Conservation (phyloP, 1,140 invertebrate genomes). For the Hyles euphorbiae region DNA sequence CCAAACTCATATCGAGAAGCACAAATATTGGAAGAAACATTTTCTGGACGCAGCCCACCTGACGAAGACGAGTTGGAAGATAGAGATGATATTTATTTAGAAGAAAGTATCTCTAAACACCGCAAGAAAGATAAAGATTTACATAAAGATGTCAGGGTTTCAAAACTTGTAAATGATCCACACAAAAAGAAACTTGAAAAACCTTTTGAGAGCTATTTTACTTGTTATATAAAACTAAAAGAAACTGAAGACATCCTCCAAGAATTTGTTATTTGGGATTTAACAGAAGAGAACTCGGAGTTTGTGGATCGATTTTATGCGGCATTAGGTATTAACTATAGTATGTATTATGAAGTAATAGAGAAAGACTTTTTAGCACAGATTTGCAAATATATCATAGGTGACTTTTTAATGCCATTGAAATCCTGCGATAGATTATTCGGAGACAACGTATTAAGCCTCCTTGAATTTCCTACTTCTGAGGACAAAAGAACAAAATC, state of each 20-base stretch:
- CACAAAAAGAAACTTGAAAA: slow-evolving; percentile 40
- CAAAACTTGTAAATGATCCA: slow-evolving; percentile 69
- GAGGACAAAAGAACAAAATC: slow-evolving; percentile 58
- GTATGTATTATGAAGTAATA: slow-evolving; percentile 75
- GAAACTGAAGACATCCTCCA: slow-evolving; percentile 61
- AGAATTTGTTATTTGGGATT: slow-evolving; percentile 62
- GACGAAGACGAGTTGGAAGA: slow-evolving; percentile 43
- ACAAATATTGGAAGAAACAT: slow-evolving; percentile 73
- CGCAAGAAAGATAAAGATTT: slow-evolving; percentile 56
- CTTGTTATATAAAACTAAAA: slow-evolving; percentile 73
- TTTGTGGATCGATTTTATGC: slow-evolving; percentile 77
- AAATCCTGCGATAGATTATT: slow-evolving; percentile 70
- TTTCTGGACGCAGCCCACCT: slow-evolving; percentile 58
- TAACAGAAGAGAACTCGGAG: slow-evolving; percentile 63
- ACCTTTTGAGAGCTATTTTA: slow-evolving; percentile 74
- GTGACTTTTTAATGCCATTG: slow-evolving; percentile 65
- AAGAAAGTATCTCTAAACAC: slow-evolving; percentile 65
- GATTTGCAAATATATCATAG: slow-evolving; percentile 76
- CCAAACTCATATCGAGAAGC: slow-evolving; percentile 77
- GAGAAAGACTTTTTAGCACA: slow-evolving; percentile 73
- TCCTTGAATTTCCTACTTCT: slow-evolving; percentile 48
- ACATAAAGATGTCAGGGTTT: slow-evolving; percentile 52
- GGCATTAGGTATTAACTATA: slow-evolving; percentile 73
- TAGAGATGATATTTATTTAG: slow-evolving; percentile 60
- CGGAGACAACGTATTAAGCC: slow-evolving; percentile 55